A percentile compares a stretch with the other conserved stretches of the same genome.
phyloP scores from a whole-genome alignment of 2,888 invertebrate genomes.

The Chironomus riparius region DNA sequence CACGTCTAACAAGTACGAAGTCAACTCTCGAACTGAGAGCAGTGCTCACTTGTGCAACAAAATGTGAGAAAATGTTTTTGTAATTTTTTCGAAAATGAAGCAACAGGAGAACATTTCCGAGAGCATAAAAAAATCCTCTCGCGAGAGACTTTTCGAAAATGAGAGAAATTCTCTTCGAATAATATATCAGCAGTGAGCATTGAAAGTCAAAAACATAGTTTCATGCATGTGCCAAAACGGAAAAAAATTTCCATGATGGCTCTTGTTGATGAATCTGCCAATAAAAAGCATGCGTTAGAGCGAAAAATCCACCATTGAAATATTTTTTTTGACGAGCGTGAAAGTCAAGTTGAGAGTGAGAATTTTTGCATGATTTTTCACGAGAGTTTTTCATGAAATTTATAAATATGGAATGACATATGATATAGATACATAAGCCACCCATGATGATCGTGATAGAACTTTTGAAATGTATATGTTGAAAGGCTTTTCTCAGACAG shows the following conservation, averaged over 20 bases:
- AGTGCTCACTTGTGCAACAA: neutral
- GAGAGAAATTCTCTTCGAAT: neutral
- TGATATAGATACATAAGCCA: neutral
- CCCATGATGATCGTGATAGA: neutral
- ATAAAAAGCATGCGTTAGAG: constrained; percentile 28
- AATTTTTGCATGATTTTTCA: neutral
- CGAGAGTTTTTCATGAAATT: neutral
- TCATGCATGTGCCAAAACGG: no score
- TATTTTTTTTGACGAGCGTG: neutral
- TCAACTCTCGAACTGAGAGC: constrained; percentile 27
- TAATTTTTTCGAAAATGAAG: neutral
- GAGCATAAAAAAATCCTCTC: neutral
- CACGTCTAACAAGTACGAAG: neutral
- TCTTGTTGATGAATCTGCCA: constrained; percentile 14
- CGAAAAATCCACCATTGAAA: constrained; percentile 19
- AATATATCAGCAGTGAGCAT: neutral
- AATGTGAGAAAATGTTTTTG: neutral
- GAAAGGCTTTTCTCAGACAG: no score
- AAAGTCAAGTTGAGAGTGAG: neutral
- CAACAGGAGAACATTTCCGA: neutral
- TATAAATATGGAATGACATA: neutral
- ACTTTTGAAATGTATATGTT: no score
- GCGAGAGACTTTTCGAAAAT: neutral
- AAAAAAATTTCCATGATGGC: constrained; percentile 27
- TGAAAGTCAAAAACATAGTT: neutral